These are phyloP conservation scores for Sinosuthora webbiana DNA, from an alignment of 2,113 vertebrate species.

Conservation along the genomic window DNA sequence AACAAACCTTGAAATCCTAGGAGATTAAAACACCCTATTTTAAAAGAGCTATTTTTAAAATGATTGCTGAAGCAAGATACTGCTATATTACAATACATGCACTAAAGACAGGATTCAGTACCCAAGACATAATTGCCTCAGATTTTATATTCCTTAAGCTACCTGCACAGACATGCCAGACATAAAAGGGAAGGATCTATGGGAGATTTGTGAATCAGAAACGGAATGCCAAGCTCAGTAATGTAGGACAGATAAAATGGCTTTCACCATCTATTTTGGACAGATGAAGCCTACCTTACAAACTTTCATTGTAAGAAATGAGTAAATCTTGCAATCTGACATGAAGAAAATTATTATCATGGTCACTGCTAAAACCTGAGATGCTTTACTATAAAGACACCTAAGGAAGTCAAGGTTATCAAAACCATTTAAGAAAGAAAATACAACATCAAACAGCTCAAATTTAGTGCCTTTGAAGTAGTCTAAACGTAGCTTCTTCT, in stretches of 20 bases:
- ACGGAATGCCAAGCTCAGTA: neutral
- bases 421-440: neutral
- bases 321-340: neutral
- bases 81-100: neutral
- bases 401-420: neutral
- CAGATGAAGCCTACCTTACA: neutral
- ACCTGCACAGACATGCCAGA: neutral
- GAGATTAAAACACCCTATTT: neutral
- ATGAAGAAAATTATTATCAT: neutral
- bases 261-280: neutral
- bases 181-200: neutral
- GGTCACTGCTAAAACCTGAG: neutral
- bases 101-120: neutral
- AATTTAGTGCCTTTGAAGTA: neutral
- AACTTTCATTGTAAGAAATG: neutral
- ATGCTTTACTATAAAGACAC: neutral
- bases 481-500: neutral
- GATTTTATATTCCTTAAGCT: neutral
- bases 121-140: neutral
- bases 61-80: neutral
- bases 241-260: neutral
- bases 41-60: neutral
- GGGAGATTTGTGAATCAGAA: neutral
- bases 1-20: slow-evolving; percentile 7
- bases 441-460: neutral